These are phyloP conservation scores for Dinocampus coccinellae DNA, from an alignment of 2,888 invertebrate species.

Conservation along the genomic window DNA sequence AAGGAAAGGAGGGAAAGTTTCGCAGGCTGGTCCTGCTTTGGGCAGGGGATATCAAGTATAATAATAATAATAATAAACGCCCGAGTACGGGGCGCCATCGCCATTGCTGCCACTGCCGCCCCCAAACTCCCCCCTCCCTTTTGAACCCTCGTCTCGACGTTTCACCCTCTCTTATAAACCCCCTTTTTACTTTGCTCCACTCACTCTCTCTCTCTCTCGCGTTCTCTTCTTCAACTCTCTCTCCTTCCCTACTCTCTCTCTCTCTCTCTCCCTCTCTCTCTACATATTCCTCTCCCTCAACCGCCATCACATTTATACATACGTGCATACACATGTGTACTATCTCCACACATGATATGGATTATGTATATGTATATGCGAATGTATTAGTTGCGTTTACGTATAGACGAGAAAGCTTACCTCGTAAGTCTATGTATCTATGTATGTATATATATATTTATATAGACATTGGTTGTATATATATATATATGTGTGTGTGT, in stretches of 20 bases:
- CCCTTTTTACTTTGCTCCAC: constrained; percentile 26
- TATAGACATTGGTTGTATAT: neutral
- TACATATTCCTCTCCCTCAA: constrained; percentile 44
- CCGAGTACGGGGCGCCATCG: constrained; percentile 65
- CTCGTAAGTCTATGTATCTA: constrained; percentile 12
- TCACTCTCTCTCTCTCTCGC: constrained; percentile 22
- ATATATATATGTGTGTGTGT: neutral
- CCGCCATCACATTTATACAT: constrained; percentile 53
- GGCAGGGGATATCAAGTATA: constrained; percentile 68
- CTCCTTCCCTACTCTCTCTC: constrained; percentile 29
- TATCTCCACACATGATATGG: constrained; percentile 40
- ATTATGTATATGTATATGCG: constrained; percentile 42
- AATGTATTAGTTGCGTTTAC: constrained; percentile 18
- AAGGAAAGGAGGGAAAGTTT: constrained; percentile 69
- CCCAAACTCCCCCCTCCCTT: constrained; percentile 41
- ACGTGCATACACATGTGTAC: constrained; percentile 41
- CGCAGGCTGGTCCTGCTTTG: constrained; percentile 67
- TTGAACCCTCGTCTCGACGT: constrained; percentile 36
- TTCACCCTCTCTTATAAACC: constrained; percentile 20
- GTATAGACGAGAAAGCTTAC: constrained; percentile 29
- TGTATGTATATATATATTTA: too few relatives aligned
- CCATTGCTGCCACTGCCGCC: constrained; percentile 62
- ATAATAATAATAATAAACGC: constrained; percentile 69
- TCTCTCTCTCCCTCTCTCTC: too few relatives aligned
- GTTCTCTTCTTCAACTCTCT: constrained; percentile 41